These are phyloP conservation scores for Brachionus asplanchnoidis DNA, from an alignment of 1,140 invertebrate genomes.

Conservation along the genomic window DNA sequence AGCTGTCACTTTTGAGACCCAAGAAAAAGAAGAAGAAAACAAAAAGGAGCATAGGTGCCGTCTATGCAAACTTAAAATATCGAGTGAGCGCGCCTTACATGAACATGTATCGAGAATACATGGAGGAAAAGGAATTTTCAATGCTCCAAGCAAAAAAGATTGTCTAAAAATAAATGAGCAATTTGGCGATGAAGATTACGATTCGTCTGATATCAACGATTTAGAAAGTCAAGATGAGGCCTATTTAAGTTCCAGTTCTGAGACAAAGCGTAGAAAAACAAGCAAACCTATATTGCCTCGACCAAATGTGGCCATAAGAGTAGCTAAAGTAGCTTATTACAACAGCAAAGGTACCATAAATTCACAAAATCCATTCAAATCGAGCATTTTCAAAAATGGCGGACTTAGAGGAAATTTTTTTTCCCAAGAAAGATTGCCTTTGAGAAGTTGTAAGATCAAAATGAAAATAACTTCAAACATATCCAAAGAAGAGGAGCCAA, in stretches of 20 bases:
- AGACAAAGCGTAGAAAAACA: neutral
- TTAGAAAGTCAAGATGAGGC: constrained; percentile 13
- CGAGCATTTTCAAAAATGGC: constrained; percentile 28
- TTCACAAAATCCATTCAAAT: constrained; percentile 34
- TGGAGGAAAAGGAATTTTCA: constrained; percentile 17
- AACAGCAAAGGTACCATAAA: constrained; percentile 26
- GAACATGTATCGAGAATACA: constrained; percentile 34
- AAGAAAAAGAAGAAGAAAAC: neutral
- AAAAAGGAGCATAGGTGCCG: constrained; percentile 9
- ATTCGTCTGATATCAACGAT: neutral
- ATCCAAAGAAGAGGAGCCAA: neutral
- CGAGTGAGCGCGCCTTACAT: neutral
- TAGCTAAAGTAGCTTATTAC: constrained; percentile 41
- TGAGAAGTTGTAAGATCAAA: constrained; percentile 29
- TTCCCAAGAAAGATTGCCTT: constrained; percentile 35
- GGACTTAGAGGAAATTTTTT: constrained; percentile 38
- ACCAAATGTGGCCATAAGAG: constrained; percentile 33
- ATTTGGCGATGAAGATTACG: neutral
- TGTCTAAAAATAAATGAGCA: neutral
- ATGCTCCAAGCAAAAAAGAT: neutral
- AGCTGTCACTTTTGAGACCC: neutral
- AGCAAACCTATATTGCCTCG: neutral
- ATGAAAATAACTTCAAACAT: constrained; percentile 6
- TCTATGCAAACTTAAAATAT: neutral
- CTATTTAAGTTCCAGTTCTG: constrained; percentile 26